Evolutionary conservation across 35 echinoderm and acorn worm genomes (phyloP).

Genomic region (Acanthaster planci): DNA sequence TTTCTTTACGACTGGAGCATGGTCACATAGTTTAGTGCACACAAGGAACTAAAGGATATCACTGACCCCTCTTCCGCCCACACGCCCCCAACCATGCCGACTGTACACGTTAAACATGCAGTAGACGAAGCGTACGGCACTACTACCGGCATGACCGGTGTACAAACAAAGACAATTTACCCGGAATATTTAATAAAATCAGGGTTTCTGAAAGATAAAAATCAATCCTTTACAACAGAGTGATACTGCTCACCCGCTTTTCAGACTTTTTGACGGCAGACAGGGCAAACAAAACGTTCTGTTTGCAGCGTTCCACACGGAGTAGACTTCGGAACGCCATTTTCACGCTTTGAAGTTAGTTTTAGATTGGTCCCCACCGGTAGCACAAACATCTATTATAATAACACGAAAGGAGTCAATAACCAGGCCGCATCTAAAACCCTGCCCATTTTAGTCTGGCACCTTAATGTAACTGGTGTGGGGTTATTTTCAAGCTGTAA

Average conservation of each 20-base stretch:
- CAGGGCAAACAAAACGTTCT: neutral
- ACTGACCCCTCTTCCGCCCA: too few relatives aligned
- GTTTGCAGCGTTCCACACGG: constrained; percentile 22
- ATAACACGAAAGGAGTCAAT: neutral
- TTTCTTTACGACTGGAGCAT: too few relatives aligned
- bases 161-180: too few relatives aligned
- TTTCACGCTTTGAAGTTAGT: constrained; percentile 5
- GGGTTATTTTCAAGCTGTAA: too few relatives aligned
- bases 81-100: too few relatives aligned
- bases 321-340: neutral
- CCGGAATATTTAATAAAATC: too few relatives aligned
- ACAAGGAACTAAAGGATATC: too few relatives aligned
- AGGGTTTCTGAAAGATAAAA: too few relatives aligned
- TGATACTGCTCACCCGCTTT: constrained; percentile 1
- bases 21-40: too few relatives aligned
- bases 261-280: neutral
- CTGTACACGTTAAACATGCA: too few relatives aligned
- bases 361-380: neutral
- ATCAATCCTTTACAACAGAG: neutral
- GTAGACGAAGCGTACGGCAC: too few relatives aligned
- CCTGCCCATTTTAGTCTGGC: constrained; percentile 17
- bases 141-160: too few relatives aligned
- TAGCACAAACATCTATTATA: neutral
- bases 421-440: constrained; percentile 7
- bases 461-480: neutral